Conservation (phyloP, 2,888 invertebrate genomes). For the Meiosimyza platycephala region DNA sequence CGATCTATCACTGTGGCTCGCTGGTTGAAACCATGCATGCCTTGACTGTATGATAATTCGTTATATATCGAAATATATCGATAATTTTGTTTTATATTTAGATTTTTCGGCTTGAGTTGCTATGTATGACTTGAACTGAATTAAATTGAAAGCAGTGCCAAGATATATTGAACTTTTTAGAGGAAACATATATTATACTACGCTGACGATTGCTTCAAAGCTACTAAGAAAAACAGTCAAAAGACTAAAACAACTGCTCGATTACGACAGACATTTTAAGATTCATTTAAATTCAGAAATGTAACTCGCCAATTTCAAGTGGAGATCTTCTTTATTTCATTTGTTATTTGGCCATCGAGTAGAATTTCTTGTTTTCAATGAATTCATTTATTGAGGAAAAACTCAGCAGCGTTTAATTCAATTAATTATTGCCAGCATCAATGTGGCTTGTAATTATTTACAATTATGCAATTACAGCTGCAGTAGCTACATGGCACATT, state of each 20-base stretch:
- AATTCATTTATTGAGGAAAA: constrained; percentile 26
- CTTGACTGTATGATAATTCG: too few relatives aligned
- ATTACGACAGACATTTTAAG: constrained; percentile 2
- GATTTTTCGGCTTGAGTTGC: too few relatives aligned
- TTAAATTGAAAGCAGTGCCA: neutral
- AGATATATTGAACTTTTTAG: neutral
- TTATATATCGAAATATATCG: too few relatives aligned
- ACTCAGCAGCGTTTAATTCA: constrained; percentile 38
- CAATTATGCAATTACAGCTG: constrained; percentile 51
- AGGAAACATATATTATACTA: neutral
- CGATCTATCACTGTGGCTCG: too few relatives aligned
- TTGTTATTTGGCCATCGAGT: neutral
- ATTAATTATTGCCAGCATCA: constrained; percentile 41
- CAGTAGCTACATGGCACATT: neutral
- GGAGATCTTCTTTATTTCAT: neutral
- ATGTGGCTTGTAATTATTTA: constrained; percentile 46
- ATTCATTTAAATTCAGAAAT: constrained; percentile 7
- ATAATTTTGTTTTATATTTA: too few relatives aligned
- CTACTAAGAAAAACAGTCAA: too few relatives aligned
- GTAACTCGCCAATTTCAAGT: constrained; percentile 3
- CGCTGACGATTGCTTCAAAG: too few relatives aligned
- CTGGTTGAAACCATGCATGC: too few relatives aligned
- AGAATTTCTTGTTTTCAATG: constrained; percentile 26
- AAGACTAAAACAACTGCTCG: too few relatives aligned
- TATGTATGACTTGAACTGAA: neutral